A percentile compares a stretch with the other conserved stretches of the same genome.
phyloP scores from a whole-genome alignment of 2,797 vertebrate species.

The Alfaro cultratus region DNA sequence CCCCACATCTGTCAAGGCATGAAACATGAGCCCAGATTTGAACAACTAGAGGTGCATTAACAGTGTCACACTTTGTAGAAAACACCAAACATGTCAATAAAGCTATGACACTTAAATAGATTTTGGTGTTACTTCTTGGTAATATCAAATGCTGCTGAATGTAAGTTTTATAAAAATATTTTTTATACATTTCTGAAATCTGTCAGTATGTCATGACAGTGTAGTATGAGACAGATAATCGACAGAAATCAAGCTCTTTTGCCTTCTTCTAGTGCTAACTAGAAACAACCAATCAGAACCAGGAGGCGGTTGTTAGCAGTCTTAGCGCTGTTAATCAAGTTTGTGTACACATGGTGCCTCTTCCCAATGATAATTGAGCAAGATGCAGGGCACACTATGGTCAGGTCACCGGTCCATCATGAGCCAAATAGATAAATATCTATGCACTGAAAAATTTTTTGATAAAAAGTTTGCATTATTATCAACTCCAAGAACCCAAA shows the following conservation, averaged over 20 bases:
- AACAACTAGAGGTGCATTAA: neutral
- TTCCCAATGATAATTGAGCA: neutral
- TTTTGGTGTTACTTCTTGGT: neutral
- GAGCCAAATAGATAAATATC: neutral
- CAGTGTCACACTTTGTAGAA: neutral
- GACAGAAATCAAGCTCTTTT: too few relatives aligned
- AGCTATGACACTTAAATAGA: neutral
- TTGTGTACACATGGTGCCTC: neutral
- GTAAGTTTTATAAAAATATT: too few relatives aligned
- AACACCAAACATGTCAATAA: neutral
- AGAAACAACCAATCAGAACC: too few relatives aligned
- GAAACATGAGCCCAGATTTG: neutral
- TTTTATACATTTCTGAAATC: too few relatives aligned
- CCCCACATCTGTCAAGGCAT: neutral
- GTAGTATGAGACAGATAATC: too few relatives aligned
- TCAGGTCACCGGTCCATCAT: neutral
- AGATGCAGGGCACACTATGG: neutral
- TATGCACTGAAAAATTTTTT: neutral
- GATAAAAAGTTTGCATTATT: neutral
- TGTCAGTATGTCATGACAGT: too few relatives aligned
- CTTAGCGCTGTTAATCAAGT: too few relatives aligned
- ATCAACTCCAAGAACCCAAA: neutral
- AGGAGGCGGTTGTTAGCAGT: too few relatives aligned
- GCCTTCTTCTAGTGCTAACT: too few relatives aligned
- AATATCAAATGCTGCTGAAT: neutral